Conservation (phyloP, 2,888 invertebrate genomes). For the Cryptocephalus primarius region DNA sequence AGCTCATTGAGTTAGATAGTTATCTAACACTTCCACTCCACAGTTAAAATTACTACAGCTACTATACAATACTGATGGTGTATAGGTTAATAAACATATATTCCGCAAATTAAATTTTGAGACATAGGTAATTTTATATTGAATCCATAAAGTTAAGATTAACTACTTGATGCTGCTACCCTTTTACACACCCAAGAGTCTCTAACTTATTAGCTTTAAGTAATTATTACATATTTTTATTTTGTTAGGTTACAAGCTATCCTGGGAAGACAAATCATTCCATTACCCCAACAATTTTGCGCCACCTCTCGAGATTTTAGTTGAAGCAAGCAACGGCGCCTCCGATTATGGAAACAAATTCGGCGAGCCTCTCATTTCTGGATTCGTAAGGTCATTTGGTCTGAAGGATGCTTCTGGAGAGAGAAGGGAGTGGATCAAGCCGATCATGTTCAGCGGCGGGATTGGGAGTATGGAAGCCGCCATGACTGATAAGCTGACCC, state of each 20-base stretch:
- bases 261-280: constrained; percentile 72
- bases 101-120: too few relatives aligned
- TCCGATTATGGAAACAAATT: constrained; percentile 99
- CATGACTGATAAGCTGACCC: constrained; percentile 67
- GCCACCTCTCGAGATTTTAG: constrained; percentile 73
- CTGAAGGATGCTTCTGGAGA: constrained; percentile 46
- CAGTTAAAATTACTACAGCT: too few relatives aligned
- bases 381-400: constrained; percentile 89
- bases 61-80: too few relatives aligned
- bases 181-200: too few relatives aligned
- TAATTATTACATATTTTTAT: not conserved
- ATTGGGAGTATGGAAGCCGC: constrained; percentile 79
- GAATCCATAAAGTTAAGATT: too few relatives aligned
- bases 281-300: constrained; percentile 86
- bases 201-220: not conserved
- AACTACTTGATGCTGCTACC: too few relatives aligned
- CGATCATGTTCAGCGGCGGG: constrained; percentile 93
- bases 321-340: constrained; percentile 96
- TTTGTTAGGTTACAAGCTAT: constrained; percentile 60
- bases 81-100: too few relatives aligned
- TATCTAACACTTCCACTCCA: too few relatives aligned
- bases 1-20: too few relatives aligned
- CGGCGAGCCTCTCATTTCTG: constrained; percentile 88
- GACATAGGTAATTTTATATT: too few relatives aligned
- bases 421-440: constrained; percentile 90